These are phyloP conservation scores for Enteromius fasciolatus DNA, from an alignment of 2,797 vertebrate genomes.

Conservation along the genomic window DNA sequence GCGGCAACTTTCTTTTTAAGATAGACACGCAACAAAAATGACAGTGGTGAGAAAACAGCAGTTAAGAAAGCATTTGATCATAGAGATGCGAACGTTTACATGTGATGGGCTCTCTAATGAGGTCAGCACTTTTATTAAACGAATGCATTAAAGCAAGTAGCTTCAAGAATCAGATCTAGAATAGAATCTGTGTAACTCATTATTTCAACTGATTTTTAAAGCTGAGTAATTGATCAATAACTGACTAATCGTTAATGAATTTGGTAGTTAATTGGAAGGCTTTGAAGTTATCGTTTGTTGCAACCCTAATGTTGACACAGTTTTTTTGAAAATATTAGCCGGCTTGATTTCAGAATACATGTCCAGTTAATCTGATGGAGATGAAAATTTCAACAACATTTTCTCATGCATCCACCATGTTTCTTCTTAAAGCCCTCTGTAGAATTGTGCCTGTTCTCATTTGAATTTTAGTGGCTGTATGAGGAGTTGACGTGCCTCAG, in stretches of 20 bases:
- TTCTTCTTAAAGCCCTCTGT: not conserved
- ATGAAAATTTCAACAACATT: not conserved
- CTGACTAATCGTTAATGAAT: not conserved
- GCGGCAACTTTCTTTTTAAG: not conserved
- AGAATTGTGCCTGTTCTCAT: constrained; percentile 43
- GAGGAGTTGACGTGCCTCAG: constrained; percentile 36
- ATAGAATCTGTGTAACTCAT: not conserved
- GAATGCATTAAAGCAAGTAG: not conserved
- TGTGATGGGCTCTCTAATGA: not conserved
- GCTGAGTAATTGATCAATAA: not conserved
- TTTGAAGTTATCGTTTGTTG: not conserved
- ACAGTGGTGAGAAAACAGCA: not conserved
- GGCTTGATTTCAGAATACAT: not conserved
- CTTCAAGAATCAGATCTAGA: not conserved
- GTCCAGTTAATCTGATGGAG: not conserved
- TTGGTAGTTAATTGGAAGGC: no score
- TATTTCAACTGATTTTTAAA: not conserved
- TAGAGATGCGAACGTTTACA: not conserved
- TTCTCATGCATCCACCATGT: not conserved
- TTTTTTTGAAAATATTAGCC: not conserved
- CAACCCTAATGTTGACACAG: not conserved
- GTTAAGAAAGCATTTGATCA: not conserved
- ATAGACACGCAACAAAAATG: not conserved
- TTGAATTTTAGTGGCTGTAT: constrained; percentile 49
- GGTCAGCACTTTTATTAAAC: not conserved